A percentile compares a stretch with the other conserved stretches of the same genome.
These are phyloP conservation scores for Apostichopus californicus DNA, from an alignment of 35 echinoderm and acorn worm genomes.

Conservation along the genomic window DNA sequence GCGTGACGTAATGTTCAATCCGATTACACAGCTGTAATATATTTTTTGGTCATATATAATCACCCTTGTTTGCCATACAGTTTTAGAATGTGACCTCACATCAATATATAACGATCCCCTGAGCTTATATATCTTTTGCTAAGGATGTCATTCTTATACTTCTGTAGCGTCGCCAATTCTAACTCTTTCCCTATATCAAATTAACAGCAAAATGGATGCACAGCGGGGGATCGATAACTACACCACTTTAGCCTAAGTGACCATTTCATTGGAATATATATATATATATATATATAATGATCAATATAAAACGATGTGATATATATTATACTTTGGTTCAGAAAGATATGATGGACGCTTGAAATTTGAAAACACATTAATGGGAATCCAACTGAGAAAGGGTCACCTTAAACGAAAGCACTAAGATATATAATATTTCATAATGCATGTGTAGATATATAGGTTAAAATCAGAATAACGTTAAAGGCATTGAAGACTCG, in stretches of 20 bases:
- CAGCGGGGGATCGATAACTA: neutral
- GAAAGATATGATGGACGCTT: neutral
- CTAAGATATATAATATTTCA: neutral
- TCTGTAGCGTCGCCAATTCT: neutral
- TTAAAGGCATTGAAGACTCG: too few relatives aligned
- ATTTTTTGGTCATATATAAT: too few relatives aligned
- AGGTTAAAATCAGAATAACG: too few relatives aligned
- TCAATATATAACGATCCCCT: too few relatives aligned
- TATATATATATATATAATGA: neutral
- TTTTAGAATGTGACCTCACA: too few relatives aligned
- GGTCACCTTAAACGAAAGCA: neutral
- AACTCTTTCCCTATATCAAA: neutral
- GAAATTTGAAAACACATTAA: constrained; percentile 5
- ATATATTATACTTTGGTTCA: too few relatives aligned
- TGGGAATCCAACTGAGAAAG: neutral
- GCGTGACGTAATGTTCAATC: too few relatives aligned
- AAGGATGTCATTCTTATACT: too few relatives aligned
- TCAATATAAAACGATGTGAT: too few relatives aligned
- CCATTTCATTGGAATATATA: neutral
- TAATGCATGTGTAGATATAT: neutral
- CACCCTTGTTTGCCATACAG: too few relatives aligned
- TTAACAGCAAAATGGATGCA: neutral
- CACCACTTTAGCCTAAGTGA: neutral
- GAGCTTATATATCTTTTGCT: too few relatives aligned
- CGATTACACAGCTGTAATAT: too few relatives aligned